These are phyloP conservation scores for Melanotaenia nigrans DNA, from an alignment of 2,797 vertebrate species.

Conservation along the genomic window DNA sequence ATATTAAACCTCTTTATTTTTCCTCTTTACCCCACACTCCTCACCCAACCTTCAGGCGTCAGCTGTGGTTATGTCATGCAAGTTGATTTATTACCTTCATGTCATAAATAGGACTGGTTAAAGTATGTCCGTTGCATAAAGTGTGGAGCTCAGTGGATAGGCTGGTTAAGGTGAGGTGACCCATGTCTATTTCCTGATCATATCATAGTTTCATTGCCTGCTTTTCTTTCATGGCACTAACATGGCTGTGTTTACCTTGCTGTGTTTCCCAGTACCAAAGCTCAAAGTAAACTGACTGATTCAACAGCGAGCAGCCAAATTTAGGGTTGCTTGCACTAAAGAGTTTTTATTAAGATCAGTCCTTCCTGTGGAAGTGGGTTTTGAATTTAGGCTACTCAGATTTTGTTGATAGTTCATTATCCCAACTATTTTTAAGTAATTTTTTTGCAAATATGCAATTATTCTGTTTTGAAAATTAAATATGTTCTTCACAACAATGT, in stretches of 20 bases:
- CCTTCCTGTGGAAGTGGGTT: neutral
- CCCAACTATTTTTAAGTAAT: neutral
- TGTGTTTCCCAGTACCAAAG: constrained; percentile 20
- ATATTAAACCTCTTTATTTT: neutral
- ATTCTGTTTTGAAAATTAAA: neutral
- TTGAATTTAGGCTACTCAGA: neutral
- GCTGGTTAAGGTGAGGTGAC: constrained; percentile 42
- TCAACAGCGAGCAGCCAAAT: neutral
- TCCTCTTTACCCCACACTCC: neutral
- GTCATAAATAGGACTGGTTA: constrained; percentile 48
- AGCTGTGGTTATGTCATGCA: neutral
- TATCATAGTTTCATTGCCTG: constrained; percentile 24
- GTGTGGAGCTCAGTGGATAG: constrained; percentile 10
- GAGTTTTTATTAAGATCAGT: neutral
- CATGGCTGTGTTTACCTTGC: constrained; percentile 14
- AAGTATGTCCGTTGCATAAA: constrained; percentile 53
- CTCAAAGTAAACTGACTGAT: constrained; percentile 21
- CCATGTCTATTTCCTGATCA: constrained; percentile 33
- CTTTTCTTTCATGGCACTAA: constrained; percentile 44
- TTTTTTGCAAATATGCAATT: neutral
- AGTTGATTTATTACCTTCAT: constrained; percentile 37
- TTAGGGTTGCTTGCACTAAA: constrained; percentile 1
- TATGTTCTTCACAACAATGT: neutral
- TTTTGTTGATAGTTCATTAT: neutral
- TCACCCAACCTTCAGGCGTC: neutral